Evolutionary conservation across 2,113 vertebrate species (phyloP).

Genomic region (Miniopterus natalensis): DNA sequence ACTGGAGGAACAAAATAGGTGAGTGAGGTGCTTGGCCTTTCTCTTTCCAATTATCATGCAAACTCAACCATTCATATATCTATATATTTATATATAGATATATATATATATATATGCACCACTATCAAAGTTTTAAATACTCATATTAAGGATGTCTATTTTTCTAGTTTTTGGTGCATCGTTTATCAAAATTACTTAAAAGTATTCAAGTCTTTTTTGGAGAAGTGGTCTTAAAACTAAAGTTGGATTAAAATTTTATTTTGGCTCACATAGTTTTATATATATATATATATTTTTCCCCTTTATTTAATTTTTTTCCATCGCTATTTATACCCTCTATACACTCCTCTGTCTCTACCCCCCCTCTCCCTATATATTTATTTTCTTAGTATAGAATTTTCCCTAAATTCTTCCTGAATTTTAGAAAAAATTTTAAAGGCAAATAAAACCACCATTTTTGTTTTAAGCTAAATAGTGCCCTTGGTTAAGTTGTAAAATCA

Average conservation of each 20-base stretch:
- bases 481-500: constrained; percentile 16
- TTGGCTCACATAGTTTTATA: not conserved
- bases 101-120: not conserved
- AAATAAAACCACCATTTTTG: not conserved
- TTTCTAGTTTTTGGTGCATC: not conserved
- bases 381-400: constrained; percentile 37
- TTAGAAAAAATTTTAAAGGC: not conserved
- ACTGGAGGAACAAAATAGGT: constrained; percentile 99
- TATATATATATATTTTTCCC: constrained; percentile 1
- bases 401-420: constrained; percentile 33
- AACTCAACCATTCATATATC: not conserved
- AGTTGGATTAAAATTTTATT: constrained; percentile 43
- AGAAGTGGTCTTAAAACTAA: constrained; percentile 39
- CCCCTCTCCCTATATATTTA: not conserved
- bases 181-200: constrained; percentile 40
- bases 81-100: not conserved
- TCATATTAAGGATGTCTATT: constrained; percentile 8
- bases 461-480: constrained; percentile 7
- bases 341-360: too few relatives aligned
- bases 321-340: too few relatives aligned
- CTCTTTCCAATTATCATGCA: not conserved
- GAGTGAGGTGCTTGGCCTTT: constrained; percentile 56
- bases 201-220: not conserved
- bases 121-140: not conserved
- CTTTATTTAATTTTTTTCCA: not conserved